These are phyloP conservation scores for Drosophila picticornis DNA, from an alignment of 2,888 invertebrate species.

Conservation along the genomic window DNA sequence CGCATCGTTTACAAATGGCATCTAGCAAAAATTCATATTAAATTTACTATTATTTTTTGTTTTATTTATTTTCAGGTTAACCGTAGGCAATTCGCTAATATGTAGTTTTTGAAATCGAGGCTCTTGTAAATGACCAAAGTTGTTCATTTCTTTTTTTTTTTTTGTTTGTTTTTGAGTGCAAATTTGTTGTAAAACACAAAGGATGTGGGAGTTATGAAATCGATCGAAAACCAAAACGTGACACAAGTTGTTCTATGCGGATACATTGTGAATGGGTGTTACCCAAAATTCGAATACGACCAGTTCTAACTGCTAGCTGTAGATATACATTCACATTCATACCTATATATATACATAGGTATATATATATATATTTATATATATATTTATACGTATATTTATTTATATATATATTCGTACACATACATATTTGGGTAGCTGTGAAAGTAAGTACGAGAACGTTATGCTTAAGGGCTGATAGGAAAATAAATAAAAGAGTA, in stretches of 20 bases:
- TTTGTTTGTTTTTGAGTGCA: slow-evolving; percentile 1
- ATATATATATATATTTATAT: slow-evolving; percentile 12
- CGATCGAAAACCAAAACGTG: slow-evolving; percentile 38
- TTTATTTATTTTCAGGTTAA: slow-evolving; percentile 24
- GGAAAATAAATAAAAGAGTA: slow-evolving; percentile 12
- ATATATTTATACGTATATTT: slow-evolving; percentile 13
- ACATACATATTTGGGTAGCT: not conserved
- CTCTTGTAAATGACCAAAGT: slow-evolving; percentile 22
- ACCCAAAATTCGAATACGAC: slow-evolving; percentile 37
- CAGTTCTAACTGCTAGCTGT: slow-evolving; percentile 30
- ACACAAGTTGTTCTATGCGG: slow-evolving; percentile 20
- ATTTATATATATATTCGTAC: not conserved
- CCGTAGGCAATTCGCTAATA: slow-evolving; percentile 53
- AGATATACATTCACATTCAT: slow-evolving; percentile 27
- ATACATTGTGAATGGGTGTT: slow-evolving; percentile 13
- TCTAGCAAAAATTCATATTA: slow-evolving; percentile 41
- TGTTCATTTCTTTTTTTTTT: slow-evolving; percentile 1
- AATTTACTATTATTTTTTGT: not conserved
- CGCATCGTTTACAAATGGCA: slow-evolving; percentile 38
- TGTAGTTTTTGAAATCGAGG: slow-evolving; percentile 15
- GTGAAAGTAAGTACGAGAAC: slow-evolving; percentile 5
- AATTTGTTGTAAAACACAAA: slow-evolving; percentile 18
- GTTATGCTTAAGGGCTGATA: slow-evolving; percentile 1
- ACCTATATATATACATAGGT: slow-evolving; percentile 10
- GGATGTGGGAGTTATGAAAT: slow-evolving; percentile 34